phyloP scores from a whole-genome alignment of 2,797 vertebrate species.

The Labeo calbasu region DNA sequence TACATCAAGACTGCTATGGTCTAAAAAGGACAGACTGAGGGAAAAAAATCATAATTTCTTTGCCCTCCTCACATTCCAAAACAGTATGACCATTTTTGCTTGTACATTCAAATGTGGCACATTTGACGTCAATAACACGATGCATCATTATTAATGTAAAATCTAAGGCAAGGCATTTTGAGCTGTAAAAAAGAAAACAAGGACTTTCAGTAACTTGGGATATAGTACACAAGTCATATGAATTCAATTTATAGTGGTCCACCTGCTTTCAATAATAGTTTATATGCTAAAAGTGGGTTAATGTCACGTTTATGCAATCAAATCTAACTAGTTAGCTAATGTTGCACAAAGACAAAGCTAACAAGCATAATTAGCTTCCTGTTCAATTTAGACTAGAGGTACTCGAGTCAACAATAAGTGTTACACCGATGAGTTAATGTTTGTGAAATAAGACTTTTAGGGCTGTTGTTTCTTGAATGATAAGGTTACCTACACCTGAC shows the following conservation, averaged over 20 bases:
- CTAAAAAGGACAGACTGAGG: background rate
- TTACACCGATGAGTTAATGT: background rate
- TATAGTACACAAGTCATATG: background rate
- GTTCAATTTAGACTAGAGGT: background rate
- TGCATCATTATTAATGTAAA: background rate
- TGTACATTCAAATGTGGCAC: background rate
- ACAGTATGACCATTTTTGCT: background rate
- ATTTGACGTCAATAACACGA: background rate
- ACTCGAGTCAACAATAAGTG: background rate
- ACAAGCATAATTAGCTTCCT: background rate
- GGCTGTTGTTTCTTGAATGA: background rate
- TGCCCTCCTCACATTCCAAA: background rate
- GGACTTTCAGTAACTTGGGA: too few species aligned
- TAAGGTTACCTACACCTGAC: slow-evolving; percentile 29
- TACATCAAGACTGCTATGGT: background rate
- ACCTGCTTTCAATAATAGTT: background rate
- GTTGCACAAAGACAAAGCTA: background rate
- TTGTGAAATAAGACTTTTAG: slow-evolving; percentile 7
- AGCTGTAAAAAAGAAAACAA: background rate
- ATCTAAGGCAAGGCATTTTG: background rate
- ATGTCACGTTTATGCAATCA: background rate
- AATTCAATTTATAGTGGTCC: background rate
- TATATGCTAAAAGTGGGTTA: too few species aligned
- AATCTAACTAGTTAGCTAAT: background rate
- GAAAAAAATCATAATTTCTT: background rate